phyloP scores from a whole-genome alignment of 2,888 invertebrate species.

The Hydrotaea diabolus region DNA sequence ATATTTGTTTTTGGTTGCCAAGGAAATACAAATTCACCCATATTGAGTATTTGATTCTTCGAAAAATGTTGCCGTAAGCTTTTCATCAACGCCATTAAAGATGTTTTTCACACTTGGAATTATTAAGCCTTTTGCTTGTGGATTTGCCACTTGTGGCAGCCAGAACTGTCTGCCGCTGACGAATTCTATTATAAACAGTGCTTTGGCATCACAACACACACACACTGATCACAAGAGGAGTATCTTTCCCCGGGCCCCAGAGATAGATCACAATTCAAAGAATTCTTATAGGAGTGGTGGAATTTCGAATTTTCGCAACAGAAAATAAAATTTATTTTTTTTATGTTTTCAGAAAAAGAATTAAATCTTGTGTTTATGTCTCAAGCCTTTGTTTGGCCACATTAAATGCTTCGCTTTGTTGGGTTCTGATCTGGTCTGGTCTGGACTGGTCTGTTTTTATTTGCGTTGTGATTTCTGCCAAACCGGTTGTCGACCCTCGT shows the following conservation, averaged over 20 bases:
- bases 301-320: conserved; percentile 2
- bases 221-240: background rate
- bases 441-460: background rate
- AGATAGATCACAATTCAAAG: background rate
- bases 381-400: background rate
- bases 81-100: background rate
- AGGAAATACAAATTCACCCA: no score
- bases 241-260: background rate
- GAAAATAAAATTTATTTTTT: background rate
- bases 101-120: background rate
- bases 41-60: no score
- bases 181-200: background rate
- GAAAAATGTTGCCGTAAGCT: no score
- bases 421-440: no score
- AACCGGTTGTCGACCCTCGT: conserved; percentile 8
- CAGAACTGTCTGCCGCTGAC: background rate
- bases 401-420: background rate
- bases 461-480: conserved; percentile 6
- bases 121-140: background rate
- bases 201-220: background rate
- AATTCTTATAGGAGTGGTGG: background rate
- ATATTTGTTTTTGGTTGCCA: no score
- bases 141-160: background rate
- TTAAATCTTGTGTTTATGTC: background rate
- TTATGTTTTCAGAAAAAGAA: conserved; percentile 3